Base-by-base conservation (phyloP, 2,888 invertebrate genomes). In the Cacoxenus indagator region DNA sequence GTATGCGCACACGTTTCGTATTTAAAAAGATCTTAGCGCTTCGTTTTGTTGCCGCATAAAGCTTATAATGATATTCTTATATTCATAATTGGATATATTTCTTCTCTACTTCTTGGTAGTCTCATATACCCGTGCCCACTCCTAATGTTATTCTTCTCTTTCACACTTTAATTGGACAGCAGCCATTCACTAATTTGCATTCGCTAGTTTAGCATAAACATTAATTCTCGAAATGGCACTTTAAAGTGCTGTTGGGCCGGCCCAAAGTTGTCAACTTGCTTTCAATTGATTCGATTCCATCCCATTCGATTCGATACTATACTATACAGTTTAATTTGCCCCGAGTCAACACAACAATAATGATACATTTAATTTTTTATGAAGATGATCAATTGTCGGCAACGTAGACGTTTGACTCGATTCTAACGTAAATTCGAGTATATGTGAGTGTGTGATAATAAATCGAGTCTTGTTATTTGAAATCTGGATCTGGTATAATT, bases 181-280 rank as follows among this genome's bases (percentile, higher is more conserved):
- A 70, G 83, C 82, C 82, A 84, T 82, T 82, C 82, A 83, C 82
- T 84, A 77, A 82, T 82, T 84, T 84, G 81, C 82, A 82, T 77
- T 78, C 61, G n/a, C 75, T 73, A 78, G 77, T 78, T 79, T 73
- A 75, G 78, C 80, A 79, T 80, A 77, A 77, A 59, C 78, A 77
- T 72, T 77, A 80, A 81, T 81, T 78, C 74, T 62, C 67, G 74
- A 81, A 81, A 81, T 81, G 80, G 82, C 82, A 81, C 80, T 81
- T 75, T 81, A 77, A 82, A 81, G 82, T 81, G 57, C 48, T n/a
- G n/a, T 43, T 65, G 70, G 62, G 67, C 51, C 17, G 17, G 17
- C 1, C 17, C 48, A 48, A n/a, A 48, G n/a, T 48, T 48, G 48
- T 55, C 14, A 55, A 51, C 17, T 8, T 19, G 22, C 51, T 51